phyloP scores from a whole-genome alignment of 2,888 invertebrate genomes.

The Tenthredo amoena region DNA sequence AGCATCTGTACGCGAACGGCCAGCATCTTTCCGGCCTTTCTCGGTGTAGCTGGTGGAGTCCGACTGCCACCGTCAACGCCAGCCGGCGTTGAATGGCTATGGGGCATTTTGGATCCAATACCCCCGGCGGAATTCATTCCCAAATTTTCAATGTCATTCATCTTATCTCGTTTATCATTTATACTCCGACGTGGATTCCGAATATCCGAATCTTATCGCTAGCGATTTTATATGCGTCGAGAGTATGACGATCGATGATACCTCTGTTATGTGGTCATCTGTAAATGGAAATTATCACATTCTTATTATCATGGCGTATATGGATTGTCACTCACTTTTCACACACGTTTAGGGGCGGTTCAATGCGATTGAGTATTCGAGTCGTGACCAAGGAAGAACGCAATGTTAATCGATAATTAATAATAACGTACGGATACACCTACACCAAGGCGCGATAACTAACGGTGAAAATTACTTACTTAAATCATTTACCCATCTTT shows the following conservation, averaged over 20 bases:
- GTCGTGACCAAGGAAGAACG: not conserved
- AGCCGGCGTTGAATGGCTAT: conserved; percentile 91
- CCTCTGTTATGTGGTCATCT: conserved; percentile 68
- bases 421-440: not conserved
- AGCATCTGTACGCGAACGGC: conserved; percentile 94
- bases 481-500: not conserved
- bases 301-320: not conserved
- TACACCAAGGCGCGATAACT: not conserved
- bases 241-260: conserved; percentile 36
- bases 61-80: conserved; percentile 89
- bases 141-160: conserved; percentile 74
- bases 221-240: not conserved
- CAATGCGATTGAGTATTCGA: not conserved
- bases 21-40: conserved; percentile 93
- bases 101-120: conserved; percentile 85
- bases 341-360: not conserved
- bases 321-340: not conserved
- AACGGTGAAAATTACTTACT: not conserved
- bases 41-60: conserved; percentile 89
- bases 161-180: conserved; percentile 63
- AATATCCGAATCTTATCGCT: not conserved
- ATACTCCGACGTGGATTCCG: not conserved
- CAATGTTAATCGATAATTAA: not conserved
- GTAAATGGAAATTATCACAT: conserved; percentile 56
- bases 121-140: conserved; percentile 75